phyloP scores from a whole-genome alignment of 2,113 vertebrate genomes.

The Melanerpes aurifrons region DNA sequence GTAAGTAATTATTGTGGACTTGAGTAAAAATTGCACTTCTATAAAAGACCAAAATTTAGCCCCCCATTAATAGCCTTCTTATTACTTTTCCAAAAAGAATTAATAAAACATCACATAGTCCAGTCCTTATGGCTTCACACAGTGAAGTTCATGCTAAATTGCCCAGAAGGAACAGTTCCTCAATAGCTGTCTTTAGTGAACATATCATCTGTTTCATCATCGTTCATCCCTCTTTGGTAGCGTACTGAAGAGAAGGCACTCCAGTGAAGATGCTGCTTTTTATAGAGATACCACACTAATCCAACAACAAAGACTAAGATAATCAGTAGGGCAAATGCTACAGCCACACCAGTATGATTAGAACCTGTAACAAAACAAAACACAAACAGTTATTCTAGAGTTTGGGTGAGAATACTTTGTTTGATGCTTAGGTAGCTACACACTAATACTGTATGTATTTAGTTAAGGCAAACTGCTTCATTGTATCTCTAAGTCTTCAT shows the following conservation, averaged over 20 bases:
- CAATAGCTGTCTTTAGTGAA: conserved; percentile 68
- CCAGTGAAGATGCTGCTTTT: conserved; percentile 78
- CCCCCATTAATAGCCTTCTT: not conserved
- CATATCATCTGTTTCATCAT: conserved; percentile 83
- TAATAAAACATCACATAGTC: conserved; percentile 41
- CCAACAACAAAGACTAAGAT: conserved; percentile 65
- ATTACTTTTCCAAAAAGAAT: conserved; percentile 23
- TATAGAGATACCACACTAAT: conserved; percentile 79
- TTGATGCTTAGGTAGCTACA: not conserved
- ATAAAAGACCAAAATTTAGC: not conserved
- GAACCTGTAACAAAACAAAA: conserved; percentile 73
- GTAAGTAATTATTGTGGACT: not conserved
- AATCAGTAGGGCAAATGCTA: conserved; percentile 80
- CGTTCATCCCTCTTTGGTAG: conserved; percentile 87
- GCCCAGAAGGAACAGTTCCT: conserved; percentile 5
- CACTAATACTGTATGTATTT: rapidly evolving
- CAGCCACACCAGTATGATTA: conserved; percentile 73
- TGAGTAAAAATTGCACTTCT: conserved; percentile 51
- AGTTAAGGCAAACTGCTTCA: not conserved
- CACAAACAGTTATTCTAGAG: not conserved
- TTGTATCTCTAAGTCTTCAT: not conserved
- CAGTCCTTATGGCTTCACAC: conserved; percentile 48
- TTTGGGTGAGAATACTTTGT: not conserved
- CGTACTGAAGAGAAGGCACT: conserved; percentile 80
- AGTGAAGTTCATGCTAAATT: conserved; percentile 27